Evolutionary conservation across 2,113 vertebrate genomes (phyloP), one percentile per base, ranked within the genome.

Genomic region (Tiliqua scincoides): DNA sequence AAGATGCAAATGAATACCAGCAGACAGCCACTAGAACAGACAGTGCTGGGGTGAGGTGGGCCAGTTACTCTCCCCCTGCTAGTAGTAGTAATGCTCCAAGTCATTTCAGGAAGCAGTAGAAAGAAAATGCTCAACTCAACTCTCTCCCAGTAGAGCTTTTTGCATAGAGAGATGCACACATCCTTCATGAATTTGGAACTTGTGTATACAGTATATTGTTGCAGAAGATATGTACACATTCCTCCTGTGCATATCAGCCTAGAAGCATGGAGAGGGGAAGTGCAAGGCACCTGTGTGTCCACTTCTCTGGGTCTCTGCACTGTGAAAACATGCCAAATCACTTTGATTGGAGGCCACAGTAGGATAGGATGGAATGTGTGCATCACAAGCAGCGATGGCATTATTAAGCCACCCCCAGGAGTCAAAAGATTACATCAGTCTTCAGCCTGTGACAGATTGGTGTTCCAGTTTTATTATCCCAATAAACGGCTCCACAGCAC

Each of bases 401-500:
- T 83, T 72, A 83, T 83, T 59, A 43, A 83, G 23, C 15, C 62
- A 57, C 40, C n/a, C 37, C 57, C 72, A 65, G 74, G 83, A 76
- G 83, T 65, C n/a, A 84, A 67, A 77, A n/a, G 25, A 37, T 73
- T 70, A 70, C 48, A 25, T 57, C 48, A 57, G 79, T 82, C 57
- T 83, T 73, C 81, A 73, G 37, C 18, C 27, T 67, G 62, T 65
- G 63, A 84, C 62, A 84, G 48, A 65, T 35, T 76, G 61, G 61
- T 77, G 32, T 37, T 27, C 43, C 25, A 37, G 30, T 54, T 65
- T 67, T 84, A 67, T 77, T 84, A 76, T 20, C 43, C 72, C 62
- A 84, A 84, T 52, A 83, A 83, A 83, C 27, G 25, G 18, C 7
- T 63, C n/a, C 59, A 63, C 32, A 84, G 71, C 37, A 75, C 72